Percentiles rank a stretch among this genome's conserved stretches.
Evolutionary conservation across 2,113 vertebrate species (phyloP).

Genomic region (Corydoras maculifer): DNA sequence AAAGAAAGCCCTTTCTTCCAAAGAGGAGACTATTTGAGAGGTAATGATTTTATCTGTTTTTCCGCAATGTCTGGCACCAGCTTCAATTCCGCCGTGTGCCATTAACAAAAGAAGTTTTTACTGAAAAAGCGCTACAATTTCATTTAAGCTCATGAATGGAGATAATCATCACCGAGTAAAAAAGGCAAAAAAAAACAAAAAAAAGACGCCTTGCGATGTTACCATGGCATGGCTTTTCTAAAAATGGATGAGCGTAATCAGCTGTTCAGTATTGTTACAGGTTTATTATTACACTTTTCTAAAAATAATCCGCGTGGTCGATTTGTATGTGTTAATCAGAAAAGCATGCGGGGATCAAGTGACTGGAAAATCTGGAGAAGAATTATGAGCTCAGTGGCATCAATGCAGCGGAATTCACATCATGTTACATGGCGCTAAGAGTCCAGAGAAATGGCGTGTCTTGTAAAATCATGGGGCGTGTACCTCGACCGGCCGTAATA

Average conservation of each 20-base stretch:
- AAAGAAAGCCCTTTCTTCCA: constrained; percentile 88
- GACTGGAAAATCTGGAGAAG: not conserved
- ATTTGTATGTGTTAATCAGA: constrained; percentile 17
- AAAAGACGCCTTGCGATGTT: constrained; percentile 30
- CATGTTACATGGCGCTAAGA: not conserved
- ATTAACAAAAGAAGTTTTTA: constrained; percentile 81
- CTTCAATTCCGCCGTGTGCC: constrained; percentile 80
- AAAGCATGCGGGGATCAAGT: not conserved
- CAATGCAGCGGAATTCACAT: not conserved
- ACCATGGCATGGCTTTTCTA: not conserved
- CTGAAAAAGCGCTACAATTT: constrained; percentile 64
- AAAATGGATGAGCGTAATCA: constrained; percentile 31
- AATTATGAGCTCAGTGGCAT: not conserved
- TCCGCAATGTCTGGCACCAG: constrained; percentile 69
- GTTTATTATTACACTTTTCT: constrained; percentile 30
- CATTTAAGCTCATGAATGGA: constrained; percentile 70
- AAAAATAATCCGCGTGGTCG: constrained; percentile 24
- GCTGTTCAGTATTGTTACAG: constrained; percentile 30
- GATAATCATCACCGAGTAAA: constrained; percentile 65
- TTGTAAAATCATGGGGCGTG: not conserved
- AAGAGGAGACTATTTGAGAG: constrained; percentile 86
- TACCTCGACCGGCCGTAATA: not conserved
- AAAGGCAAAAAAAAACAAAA: constrained; percentile 58
- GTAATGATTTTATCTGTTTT: constrained; percentile 96
- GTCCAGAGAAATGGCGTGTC: not conserved